Evolutionary conservation across 1,140 invertebrate species (phyloP).

Genomic region (Triops cancriformis): DNA sequence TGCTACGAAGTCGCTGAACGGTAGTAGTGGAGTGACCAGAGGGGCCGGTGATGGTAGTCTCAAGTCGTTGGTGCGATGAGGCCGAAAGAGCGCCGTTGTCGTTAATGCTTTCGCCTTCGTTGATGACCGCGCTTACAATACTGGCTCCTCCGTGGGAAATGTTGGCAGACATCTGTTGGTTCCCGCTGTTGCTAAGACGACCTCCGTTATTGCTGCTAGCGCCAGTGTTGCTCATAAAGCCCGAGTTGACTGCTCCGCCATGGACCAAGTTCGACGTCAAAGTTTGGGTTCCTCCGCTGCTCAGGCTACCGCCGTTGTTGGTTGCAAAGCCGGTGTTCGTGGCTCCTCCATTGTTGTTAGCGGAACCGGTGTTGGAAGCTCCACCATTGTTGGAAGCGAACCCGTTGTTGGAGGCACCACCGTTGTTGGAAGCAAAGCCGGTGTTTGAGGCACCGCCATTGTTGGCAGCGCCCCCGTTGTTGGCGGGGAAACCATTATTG

Average conservation of each 20-base stretch:
- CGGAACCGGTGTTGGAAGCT: not conserved
- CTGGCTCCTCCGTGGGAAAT: not conserved
- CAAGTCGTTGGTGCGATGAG: not conserved
- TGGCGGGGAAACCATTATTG: not conserved
- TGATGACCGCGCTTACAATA: not conserved
- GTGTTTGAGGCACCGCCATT: not conserved
- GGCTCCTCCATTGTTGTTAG: not conserved
- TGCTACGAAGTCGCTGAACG: not conserved
- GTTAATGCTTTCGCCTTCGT: not conserved
- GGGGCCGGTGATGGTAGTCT: not conserved
- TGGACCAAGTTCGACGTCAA: not conserved
- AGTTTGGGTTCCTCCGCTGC: not conserved
- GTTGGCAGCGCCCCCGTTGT: not conserved
- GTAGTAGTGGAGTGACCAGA: not conserved
- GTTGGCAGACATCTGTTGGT: not conserved
- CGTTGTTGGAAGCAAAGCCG: not conserved
- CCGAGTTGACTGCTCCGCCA: not conserved
- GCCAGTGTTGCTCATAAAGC: not conserved
- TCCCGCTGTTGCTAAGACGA: not conserved
- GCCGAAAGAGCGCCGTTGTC: not conserved
- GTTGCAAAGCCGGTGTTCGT: not conserved
- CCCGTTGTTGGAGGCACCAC: not conserved
- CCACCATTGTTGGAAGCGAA: not conserved
- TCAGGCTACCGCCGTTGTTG: not conserved
- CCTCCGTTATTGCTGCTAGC: not conserved